A percentile compares a stretch with the other conserved stretches of the same genome.
Evolutionary conservation across 2,888 invertebrate genomes (phyloP).

Genomic region (Drosophila cracens): DNA sequence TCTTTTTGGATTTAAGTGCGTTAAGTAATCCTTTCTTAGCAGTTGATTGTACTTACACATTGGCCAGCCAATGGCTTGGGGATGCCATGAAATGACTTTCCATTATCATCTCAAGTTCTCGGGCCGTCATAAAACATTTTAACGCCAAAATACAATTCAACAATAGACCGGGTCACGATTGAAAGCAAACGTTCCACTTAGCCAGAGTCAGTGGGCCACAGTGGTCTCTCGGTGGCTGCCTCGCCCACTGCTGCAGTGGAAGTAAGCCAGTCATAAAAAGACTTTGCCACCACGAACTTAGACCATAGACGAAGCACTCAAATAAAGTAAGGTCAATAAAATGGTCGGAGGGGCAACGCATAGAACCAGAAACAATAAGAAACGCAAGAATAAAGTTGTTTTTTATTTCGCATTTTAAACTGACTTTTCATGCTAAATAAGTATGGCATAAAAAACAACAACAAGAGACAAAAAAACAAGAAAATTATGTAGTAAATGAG

Average conservation of each 20-base stretch:
- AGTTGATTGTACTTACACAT: conserved; percentile 27
- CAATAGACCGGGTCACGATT: conserved; percentile 43
- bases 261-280: conserved; percentile 54
- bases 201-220: conserved; percentile 25
- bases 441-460: conserved; percentile 47
- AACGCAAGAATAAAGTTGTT: conserved; percentile 28
- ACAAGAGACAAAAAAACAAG: not conserved
- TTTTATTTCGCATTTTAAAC: conserved; percentile 68
- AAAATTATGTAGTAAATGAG: not conserved
- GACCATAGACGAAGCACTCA: conserved; percentile 36
- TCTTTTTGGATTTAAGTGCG: conserved; percentile 11
- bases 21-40: conserved; percentile 42
- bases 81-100: conserved; percentile 53
- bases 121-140: conserved; percentile 57
- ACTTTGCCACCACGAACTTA: conserved; percentile 41
- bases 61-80: conserved; percentile 18
- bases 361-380: conserved; percentile 45
- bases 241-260: not conserved
- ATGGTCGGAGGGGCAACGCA: conserved; percentile 7
- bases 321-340: conserved; percentile 47
- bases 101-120: conserved; percentile 64
- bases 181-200: conserved; percentile 31
- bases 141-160: conserved; percentile 52
- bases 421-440: conserved; percentile 78
- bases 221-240: not conserved